Evolutionary conservation across 2,888 invertebrate species (phyloP).

Genomic region (Unio delphinus): DNA sequence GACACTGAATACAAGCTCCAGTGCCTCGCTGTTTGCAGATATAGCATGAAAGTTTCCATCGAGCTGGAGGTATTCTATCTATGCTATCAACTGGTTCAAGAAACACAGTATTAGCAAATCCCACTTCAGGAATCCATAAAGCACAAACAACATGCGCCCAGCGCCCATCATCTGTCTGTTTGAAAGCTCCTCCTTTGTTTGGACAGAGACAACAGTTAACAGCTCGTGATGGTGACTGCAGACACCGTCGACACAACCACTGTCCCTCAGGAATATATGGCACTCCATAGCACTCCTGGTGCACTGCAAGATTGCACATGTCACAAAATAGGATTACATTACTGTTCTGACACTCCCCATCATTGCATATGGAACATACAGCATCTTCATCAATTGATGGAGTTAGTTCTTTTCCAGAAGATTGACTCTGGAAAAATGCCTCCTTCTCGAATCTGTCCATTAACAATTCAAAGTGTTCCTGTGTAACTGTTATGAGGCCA

Average conservation of each 20-base stretch:
- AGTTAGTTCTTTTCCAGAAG: slow-evolving; percentile 75
- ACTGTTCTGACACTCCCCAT: slow-evolving; percentile 98
- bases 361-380: slow-evolving; percentile 98
- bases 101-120: slow-evolving; percentile 96
- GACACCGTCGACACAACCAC: slow-evolving; percentile 95
- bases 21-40: slow-evolving; percentile 84
- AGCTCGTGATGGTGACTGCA: slow-evolving; percentile 95
- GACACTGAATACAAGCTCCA: slow-evolving; percentile 98
- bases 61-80: slow-evolving; percentile 93
- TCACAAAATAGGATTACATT: slow-evolving; percentile 99
- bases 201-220: slow-evolving; percentile 99
- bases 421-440: slow-evolving; percentile 76
- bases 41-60: slow-evolving; percentile 97
- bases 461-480: slow-evolving; percentile 92
- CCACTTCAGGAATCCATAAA: slow-evolving; percentile 97
- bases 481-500: slow-evolving; percentile 81
- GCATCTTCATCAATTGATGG: slow-evolving; percentile 95
- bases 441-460: slow-evolving; percentile 99
- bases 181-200: slow-evolving; percentile 97
- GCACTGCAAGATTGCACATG: slow-evolving; percentile 99
- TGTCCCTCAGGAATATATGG: slow-evolving; percentile 98
- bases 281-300: slow-evolving; percentile 98
- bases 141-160: slow-evolving; percentile 99
- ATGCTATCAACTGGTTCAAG: slow-evolving; percentile 98
- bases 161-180: slow-evolving; percentile 93